Conservation (phyloP, 2,113 vertebrate species). For the Gila orcuttii region DNA sequence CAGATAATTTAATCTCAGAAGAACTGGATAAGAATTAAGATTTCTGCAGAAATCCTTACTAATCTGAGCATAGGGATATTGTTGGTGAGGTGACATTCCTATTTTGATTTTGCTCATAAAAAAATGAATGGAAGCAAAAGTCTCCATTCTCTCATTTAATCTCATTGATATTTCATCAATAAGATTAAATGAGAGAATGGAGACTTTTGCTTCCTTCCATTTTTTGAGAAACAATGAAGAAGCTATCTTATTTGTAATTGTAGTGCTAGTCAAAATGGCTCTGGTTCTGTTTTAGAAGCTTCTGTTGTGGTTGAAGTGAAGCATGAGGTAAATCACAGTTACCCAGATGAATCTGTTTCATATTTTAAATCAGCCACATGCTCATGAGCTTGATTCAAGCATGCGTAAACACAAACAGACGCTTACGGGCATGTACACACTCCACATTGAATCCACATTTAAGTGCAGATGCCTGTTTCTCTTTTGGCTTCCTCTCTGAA, state of each 20-base stretch:
- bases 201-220: too few species aligned
- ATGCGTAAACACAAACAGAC: slow-evolving; percentile 23
- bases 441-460: slow-evolving; percentile 9
- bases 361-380: slow-evolving; percentile 14
- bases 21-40: not conserved
- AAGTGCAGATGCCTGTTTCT: slow-evolving; percentile 17
- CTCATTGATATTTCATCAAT: not conserved
- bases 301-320: slow-evolving; percentile 29
- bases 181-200: too few species aligned
- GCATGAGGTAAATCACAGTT: slow-evolving; percentile 5
- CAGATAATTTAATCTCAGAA: not conserved
- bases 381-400: not conserved
- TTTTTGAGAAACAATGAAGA: not conserved
- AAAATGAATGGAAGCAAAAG: not conserved
- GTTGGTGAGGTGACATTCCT: too few species aligned
- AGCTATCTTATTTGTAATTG: not conserved
- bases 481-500: slow-evolving; percentile 8
- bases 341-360: not conserved
- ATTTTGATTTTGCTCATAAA: too few species aligned
- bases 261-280: not conserved
- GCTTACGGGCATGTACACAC: not conserved
- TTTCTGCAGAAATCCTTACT: not conserved
- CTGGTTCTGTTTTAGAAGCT: not conserved
- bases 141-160: not conserved
- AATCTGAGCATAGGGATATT: not conserved